These are phyloP conservation scores for Neopipo cinnamomea DNA, from an alignment of 2,113 vertebrate species.

Conservation along the genomic window DNA sequence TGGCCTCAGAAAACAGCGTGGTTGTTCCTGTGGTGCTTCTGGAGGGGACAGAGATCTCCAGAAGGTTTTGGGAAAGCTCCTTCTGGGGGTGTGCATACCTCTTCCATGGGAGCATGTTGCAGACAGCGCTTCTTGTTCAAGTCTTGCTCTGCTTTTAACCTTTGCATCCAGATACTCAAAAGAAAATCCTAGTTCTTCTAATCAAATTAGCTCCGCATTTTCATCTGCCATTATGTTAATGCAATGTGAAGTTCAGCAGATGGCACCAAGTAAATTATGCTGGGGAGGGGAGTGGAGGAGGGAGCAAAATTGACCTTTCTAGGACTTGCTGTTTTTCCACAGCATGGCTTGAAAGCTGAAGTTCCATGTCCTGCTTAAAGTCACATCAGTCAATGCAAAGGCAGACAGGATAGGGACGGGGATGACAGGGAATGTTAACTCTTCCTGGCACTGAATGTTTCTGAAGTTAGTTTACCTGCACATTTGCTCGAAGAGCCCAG, in stretches of 20 bases:
- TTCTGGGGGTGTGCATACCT: not conserved
- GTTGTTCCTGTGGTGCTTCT: not conserved
- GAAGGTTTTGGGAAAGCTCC: not conserved
- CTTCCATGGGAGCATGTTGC: not conserved
- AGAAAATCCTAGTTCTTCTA: conserved; percentile 68
- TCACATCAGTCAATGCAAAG: conserved; percentile 12
- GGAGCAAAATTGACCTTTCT: conserved; percentile 75
- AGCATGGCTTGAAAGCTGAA: conserved; percentile 62
- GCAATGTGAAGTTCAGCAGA: conserved; percentile 72
- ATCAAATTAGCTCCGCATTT: conserved; percentile 73
- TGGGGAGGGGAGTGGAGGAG: conserved; percentile 22
- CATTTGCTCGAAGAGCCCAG: conserved; percentile 80
- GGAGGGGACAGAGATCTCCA: not conserved
- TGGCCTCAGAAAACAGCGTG: accelerated
- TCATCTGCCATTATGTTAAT: conserved; percentile 81
- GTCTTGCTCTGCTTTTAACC: conserved; percentile 71
- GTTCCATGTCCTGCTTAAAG: conserved; percentile 22
- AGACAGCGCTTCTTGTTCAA: conserved; percentile 10
- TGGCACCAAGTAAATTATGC: conserved; percentile 77
- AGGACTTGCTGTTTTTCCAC: conserved; percentile 64
- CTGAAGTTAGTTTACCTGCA: conserved; percentile 76
- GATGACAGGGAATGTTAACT: not conserved
- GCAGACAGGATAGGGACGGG: not conserved
- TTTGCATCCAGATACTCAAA: conserved; percentile 58
- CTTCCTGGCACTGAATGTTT: not conserved